These are phyloP conservation scores for Anodontia alba DNA, from an alignment of 2,888 invertebrate genomes.

Conservation along the genomic window DNA sequence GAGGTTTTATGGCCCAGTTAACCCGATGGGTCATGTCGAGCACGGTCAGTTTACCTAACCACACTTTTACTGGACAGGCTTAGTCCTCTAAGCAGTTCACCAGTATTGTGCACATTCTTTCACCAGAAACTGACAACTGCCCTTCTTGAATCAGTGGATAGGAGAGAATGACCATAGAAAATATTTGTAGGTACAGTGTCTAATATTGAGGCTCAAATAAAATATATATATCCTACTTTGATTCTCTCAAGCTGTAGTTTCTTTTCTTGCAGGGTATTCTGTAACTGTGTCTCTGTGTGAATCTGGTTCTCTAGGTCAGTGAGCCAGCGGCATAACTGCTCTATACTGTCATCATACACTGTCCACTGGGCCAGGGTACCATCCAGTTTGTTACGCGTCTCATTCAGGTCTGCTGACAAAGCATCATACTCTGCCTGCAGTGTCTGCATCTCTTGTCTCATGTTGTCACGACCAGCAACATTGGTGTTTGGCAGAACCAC, in stretches of 20 bases:
- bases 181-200: no score
- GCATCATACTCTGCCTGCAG: conserved; percentile 95
- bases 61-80: no score
- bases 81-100: no score
- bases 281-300: conserved; percentile 90
- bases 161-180: no score
- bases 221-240: conserved; percentile 89
- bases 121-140: no score
- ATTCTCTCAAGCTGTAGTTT: conserved; percentile 90
- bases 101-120: no score
- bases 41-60: no score
- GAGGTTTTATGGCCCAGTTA: no score
- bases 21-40: no score
- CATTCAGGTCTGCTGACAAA: conserved; percentile 92
- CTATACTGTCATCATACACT: conserved; percentile 95
- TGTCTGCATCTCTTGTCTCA: conserved; percentile 92
- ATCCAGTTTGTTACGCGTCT: conserved; percentile 90
- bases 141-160: no score
- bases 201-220: no score
- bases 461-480: conserved; percentile 94
- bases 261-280: conserved; percentile 80
- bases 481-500: conserved; percentile 92
- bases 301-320: conserved; percentile 91
- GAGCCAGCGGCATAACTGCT: conserved; percentile 92
- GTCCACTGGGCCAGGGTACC: conserved; percentile 96